Base-by-base conservation (phyloP, 30 jellyfish, hydroid and myxozoan genomes). In the Morbakka virulenta region DNA sequence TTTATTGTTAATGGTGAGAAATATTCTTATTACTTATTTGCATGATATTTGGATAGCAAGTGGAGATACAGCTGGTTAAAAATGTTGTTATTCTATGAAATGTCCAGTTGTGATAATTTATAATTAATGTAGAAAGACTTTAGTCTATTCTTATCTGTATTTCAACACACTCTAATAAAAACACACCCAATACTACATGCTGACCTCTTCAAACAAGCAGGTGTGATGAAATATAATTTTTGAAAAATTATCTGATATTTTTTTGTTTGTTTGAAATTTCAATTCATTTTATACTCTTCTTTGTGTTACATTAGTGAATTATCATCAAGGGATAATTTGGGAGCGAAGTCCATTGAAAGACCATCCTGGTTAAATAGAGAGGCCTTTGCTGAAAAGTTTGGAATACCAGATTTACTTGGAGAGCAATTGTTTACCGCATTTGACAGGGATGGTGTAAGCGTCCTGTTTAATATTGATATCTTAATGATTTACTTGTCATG, bases 341-440 rank as follows among this genome's bases (percentile, higher is more conserved):
- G 94, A 27, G 76, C 64, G 53, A 32, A 65, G n/a, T 84, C 77
- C 31, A 88, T 88, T 4, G 69, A 75, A 53, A 85, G 87, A n/a
- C 97, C 97, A 67, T 73, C 94, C 12, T 88, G 97, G 97, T 48
- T 88, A 35, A 85, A 80, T 79, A 69, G 95, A 24, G 97, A 88
- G 6, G 70, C 74, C 17, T 88, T 88, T 80, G 97, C 97, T 2
- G 83, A 70, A 26, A 76, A 80, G 41, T 82, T 88, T 52, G 95
- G 95, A 3, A 53, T 82, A 35, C 89, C 87, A 22, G 97, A 88
- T 28, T 81, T 88, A 31, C 72, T 88, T 27, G 91, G 83, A 12
- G 97, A 88, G 62, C 97, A 88, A 34, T 67, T 88, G 62, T 88
- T 88, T 75, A 87, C 76, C 4, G 90, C 97, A 13, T 88, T 88